phyloP scores from a whole-genome alignment of 2,113 vertebrate genomes.

The Colaptes auratus region DNA sequence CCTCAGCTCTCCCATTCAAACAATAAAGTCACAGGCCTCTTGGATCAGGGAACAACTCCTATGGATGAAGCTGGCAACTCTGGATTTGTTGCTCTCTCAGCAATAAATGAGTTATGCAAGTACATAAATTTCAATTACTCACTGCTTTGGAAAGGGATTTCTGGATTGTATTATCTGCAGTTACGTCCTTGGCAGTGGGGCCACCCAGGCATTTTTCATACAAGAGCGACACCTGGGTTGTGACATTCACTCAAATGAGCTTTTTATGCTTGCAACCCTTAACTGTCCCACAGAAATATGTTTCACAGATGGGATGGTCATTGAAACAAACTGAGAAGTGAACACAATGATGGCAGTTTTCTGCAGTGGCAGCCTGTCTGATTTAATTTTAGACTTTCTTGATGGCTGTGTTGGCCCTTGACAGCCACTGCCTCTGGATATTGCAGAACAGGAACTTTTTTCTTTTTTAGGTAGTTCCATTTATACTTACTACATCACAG shows the following conservation, averaged over 20 bases:
- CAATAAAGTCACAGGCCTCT: constrained; percentile 3
- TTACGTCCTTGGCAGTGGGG: constrained; percentile 38
- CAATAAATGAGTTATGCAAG: constrained; percentile 54
- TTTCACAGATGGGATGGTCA: constrained; percentile 67
- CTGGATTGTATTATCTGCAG: constrained; percentile 24
- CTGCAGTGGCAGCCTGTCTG: constrained; percentile 65
- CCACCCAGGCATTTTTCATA: constrained; percentile 39
- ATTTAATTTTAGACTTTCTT: constrained; percentile 67
- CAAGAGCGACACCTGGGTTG: constrained; percentile 52
- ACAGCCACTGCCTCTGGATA: constrained; percentile 43
- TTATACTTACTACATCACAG: constrained; percentile 1
- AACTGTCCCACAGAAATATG: constrained; percentile 65
- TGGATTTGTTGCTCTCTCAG: not conserved
- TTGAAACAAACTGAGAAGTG: constrained; percentile 60
- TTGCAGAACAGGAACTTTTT: not conserved
- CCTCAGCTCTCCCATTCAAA: constrained; percentile 13
- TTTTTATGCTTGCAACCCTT: constrained; percentile 31
- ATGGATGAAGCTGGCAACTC: constrained; percentile 45
- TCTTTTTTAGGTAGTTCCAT: not conserved
- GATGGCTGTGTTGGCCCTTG: constrained; percentile 50
- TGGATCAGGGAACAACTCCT: constrained; percentile 44
- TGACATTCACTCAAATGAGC: not conserved
- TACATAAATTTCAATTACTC: constrained; percentile 29
- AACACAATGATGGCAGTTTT: constrained; percentile 55
- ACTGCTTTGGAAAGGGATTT: constrained; percentile 46